phyloP scores from a whole-genome alignment of 2,113 vertebrate genomes.

The Orthochromis malagaraziensis region DNA sequence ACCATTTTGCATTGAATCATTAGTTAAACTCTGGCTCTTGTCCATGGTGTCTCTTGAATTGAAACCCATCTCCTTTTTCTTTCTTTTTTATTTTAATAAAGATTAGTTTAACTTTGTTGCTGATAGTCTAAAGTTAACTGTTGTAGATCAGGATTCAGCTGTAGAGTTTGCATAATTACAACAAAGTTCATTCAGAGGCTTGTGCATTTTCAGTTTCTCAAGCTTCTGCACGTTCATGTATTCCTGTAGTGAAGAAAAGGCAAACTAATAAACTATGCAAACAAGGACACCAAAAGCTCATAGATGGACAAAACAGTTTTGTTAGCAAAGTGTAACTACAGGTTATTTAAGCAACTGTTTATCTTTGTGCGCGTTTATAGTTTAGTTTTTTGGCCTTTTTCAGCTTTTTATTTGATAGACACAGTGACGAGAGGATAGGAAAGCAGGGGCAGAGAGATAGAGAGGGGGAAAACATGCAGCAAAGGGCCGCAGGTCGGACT shows the following conservation, averaged over 20 bases:
- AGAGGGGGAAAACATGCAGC: rapidly evolving
- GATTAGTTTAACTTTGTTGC: not conserved
- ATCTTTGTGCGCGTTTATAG: rapidly evolving
- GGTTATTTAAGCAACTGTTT: not conserved
- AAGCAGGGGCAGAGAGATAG: not conserved
- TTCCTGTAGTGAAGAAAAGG: not conserved
- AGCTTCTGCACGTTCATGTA: not conserved
- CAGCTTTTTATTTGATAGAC: not conserved
- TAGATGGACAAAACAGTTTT: not conserved
- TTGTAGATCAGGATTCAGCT: not conserved
- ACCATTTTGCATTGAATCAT: not conserved
- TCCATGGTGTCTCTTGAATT: not conserved
- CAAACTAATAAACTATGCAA: not conserved
- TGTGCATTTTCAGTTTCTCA: not conserved
- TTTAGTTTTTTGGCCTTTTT: not conserved
- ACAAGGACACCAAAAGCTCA: not conserved
- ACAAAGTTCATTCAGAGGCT: not conserved
- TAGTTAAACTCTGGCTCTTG: not conserved
- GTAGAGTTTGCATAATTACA: not conserved
- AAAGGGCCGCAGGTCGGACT: rapidly evolving
- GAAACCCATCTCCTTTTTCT: not conserved
- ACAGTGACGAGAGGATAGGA: not conserved
- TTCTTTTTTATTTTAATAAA: not conserved
- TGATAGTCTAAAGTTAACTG: not conserved
- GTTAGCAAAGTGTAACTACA: not conserved